Evolutionary conservation across 2,113 vertebrate genomes (phyloP).

Genomic region (Promerops cafer): DNA sequence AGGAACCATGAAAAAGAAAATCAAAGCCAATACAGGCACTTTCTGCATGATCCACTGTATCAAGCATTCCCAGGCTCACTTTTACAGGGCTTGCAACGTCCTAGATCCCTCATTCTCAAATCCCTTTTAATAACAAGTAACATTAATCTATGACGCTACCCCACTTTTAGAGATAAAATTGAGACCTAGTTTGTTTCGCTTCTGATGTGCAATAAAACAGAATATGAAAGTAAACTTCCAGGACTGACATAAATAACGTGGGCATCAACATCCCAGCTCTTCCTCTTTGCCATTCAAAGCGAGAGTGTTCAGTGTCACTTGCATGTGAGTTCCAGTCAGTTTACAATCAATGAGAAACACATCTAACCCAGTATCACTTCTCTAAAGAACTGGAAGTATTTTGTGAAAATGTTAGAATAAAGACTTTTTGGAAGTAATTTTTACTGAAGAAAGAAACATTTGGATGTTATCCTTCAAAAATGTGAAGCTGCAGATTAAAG

Average conservation of each 20-base stretch:
- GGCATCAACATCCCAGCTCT: not conserved
- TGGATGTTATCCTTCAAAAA: not conserved
- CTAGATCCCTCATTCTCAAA: not conserved
- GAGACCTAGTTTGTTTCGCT: not conserved
- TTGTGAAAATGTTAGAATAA: not conserved
- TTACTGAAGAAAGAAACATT: not conserved
- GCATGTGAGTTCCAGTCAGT: not conserved
- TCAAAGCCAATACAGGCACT: not conserved
- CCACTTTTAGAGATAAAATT: not conserved
- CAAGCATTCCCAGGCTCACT: not conserved
- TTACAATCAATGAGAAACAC: not conserved
- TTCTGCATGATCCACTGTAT: not conserved
- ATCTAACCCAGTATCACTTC: not conserved
- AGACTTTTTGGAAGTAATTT: not conserved
- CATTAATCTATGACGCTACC: not conserved
- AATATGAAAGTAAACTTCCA: constrained; percentile 40
- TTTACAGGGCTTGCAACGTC: not conserved
- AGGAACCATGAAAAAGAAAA: not conserved
- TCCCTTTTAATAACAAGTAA: not conserved
- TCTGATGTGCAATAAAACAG: constrained; percentile 20
- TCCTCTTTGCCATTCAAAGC: constrained; percentile 2
- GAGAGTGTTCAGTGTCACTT: not conserved
- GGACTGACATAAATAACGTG: not conserved
- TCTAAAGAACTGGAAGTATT: not conserved
- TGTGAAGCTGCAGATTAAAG: not conserved